Evolutionary conservation across 1,140 invertebrate genomes (phyloP), one percentile per base, ranked within the genome.

Genomic region (Argopecten irradians): DNA sequence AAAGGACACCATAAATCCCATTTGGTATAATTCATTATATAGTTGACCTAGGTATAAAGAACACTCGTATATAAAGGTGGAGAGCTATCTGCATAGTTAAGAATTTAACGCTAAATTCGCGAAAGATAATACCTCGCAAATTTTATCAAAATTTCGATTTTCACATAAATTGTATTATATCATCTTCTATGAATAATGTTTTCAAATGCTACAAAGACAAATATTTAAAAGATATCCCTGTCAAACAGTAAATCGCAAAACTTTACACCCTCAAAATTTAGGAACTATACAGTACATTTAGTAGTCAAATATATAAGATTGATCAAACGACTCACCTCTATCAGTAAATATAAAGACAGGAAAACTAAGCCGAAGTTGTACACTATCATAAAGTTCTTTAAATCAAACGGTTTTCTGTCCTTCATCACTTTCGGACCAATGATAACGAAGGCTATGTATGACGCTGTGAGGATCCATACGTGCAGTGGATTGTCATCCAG

Each of bases 331-430:
- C 88, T 91, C 87, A 94, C 94, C 93, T 95, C 94, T 36, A 94
- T 82, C 90, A 93, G 92, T 86, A 98, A 96, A 97, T 97, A 98
- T 85, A 96, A 95, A 91, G 97, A 98, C 94, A 98, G 97, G 92
- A 97, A 92, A 83, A 98, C 97, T 96, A 98, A 97, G 89, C 97
- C 96, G 87, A 97, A 96, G 96, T 99, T 99, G 95, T 99, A 99
- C 83, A 96, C 95, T 93, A 98, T 97, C 92, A 99, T 96, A 71
- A 97, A 96, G 90, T 97, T 97, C 91, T 97, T 97, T 35, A 98
- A 96, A 91, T 98, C 96, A 93, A 97, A 97, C 9, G 98, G 97
- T 95, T 98, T 97, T 91, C 98, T 96, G 94, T 98, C 97, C 95
- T 98, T 97, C 98, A 99, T 99, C 82, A 97, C 95, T 93, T 97